Conservation (phyloP, 2,888 invertebrate genomes). For the Flabesymbios commensalis region DNA sequence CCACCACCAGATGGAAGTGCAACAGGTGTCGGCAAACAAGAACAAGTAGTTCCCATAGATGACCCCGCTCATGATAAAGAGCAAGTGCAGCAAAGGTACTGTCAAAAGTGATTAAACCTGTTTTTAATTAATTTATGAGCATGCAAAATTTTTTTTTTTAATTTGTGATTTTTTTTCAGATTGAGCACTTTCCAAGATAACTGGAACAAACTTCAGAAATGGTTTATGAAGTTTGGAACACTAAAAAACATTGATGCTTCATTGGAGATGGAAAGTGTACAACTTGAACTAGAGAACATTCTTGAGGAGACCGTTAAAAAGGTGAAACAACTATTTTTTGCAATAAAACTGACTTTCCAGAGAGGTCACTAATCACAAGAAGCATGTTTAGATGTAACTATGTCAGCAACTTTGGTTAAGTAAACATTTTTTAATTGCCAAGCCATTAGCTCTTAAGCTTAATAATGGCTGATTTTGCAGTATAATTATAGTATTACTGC, state of each 20-base stretch:
- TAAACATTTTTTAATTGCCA: too few species aligned
- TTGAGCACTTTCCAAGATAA: slow-evolving; percentile 54
- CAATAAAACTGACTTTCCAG: too few species aligned
- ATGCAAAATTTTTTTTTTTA: background rate
- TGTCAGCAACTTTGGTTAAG: too few species aligned
- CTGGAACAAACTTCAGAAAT: slow-evolving; percentile 59
- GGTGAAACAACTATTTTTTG: slow-evolving; percentile 42
- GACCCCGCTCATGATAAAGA: slow-evolving; percentile 57
- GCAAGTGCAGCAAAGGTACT: slow-evolving; percentile 57
- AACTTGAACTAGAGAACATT: slow-evolving; percentile 53
- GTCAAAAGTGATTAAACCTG: too few species aligned
- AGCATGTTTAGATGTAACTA: too few species aligned
- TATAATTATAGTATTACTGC: too few species aligned
- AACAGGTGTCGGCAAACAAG: slow-evolving; percentile 54
- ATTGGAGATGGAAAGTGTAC: slow-evolving; percentile 42
- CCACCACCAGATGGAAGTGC: slow-evolving; percentile 60
- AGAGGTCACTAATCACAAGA: too few species aligned
- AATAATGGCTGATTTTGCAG: too few species aligned
- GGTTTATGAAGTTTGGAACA: slow-evolving; percentile 55
- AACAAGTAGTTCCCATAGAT: slow-evolving; percentile 51
- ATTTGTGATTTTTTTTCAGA: slow-evolving; percentile 35
- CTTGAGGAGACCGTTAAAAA: slow-evolving; percentile 53
- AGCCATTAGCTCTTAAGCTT: too few species aligned
- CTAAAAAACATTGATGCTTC: slow-evolving; percentile 50
- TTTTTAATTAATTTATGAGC: too few species aligned